Conservation (phyloP, 2,113 vertebrate species). For the Ageneiosus marmoratus region DNA sequence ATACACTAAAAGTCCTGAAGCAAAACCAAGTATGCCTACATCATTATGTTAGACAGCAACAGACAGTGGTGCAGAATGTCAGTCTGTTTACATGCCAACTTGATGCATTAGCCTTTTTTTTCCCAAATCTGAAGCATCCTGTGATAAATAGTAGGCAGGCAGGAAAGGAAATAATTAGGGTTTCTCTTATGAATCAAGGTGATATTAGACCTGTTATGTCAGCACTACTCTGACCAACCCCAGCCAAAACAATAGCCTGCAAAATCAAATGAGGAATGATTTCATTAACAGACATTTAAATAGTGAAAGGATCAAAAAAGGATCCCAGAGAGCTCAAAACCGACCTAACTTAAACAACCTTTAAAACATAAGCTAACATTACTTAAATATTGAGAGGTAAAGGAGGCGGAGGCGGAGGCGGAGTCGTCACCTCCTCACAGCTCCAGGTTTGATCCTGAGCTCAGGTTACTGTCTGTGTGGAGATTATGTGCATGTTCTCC, state of each 20-base stretch:
- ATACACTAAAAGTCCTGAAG: not conserved
- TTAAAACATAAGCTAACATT: not conserved
- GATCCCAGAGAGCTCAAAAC: not conserved
- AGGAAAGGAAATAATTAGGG: not conserved
- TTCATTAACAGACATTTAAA: not conserved
- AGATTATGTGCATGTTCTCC: not conserved
- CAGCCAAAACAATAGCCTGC: not conserved
- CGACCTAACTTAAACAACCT: no score
- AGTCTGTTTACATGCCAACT: not conserved
- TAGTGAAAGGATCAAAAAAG: not conserved
- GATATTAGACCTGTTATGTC: not conserved
- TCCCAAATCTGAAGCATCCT: constrained; percentile 2
- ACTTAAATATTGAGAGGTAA: not conserved
- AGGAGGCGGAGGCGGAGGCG: not conserved
- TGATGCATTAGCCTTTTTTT: not conserved
- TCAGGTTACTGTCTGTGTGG: not conserved
- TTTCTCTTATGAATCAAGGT: not conserved
- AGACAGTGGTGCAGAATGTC: not conserved
- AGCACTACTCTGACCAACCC: not conserved
- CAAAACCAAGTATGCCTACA: not conserved
- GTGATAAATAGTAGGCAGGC: not conserved
- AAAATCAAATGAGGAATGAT: not conserved
- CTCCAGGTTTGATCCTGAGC: not conserved
- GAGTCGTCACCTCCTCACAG: not conserved
- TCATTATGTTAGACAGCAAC: not conserved